Conservation (phyloP, 2,797 vertebrate species). For the Acrossocheilus wenchowensis region DNA sequence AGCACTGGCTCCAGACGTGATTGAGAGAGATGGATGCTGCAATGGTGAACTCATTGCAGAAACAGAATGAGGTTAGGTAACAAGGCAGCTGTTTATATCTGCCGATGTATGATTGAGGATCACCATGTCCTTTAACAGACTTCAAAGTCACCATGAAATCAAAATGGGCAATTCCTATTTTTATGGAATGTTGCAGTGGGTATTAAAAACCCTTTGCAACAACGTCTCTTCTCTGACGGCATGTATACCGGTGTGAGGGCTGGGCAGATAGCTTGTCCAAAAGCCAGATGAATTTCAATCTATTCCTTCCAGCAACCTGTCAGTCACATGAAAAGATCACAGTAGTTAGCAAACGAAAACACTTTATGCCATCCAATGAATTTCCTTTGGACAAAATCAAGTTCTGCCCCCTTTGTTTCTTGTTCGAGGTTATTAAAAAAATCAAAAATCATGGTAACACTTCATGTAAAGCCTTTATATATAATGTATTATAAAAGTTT, state of each 20-base stretch:
- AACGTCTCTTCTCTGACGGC: background rate
- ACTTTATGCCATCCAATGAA: background rate
- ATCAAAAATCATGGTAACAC: too few species aligned
- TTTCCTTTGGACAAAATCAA: background rate
- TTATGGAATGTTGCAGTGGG: background rate
- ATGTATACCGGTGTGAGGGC: background rate
- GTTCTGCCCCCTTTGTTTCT: background rate
- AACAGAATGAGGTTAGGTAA: background rate
- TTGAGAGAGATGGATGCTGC: slow-evolving; percentile 34
- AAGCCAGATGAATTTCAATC: background rate
- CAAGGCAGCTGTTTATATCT: slow-evolving; percentile 10
- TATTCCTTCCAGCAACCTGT: background rate
- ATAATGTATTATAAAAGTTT: background rate
- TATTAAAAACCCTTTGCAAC: background rate
- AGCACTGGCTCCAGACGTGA: slow-evolving; percentile 6
- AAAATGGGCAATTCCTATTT: background rate
- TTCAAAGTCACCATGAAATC: background rate
- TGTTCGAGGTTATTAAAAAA: background rate
- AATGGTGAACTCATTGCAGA: slow-evolving; percentile 9
- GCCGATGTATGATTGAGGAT: background rate
- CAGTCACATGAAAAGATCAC: background rate
- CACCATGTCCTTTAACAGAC: background rate
- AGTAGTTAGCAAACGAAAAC: background rate
- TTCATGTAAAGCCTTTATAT: too few species aligned
- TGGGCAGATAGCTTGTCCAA: background rate